These are phyloP conservation scores for Peromyscus maniculatus DNA, from an alignment of 2,113 vertebrate genomes.

Conservation along the genomic window DNA sequence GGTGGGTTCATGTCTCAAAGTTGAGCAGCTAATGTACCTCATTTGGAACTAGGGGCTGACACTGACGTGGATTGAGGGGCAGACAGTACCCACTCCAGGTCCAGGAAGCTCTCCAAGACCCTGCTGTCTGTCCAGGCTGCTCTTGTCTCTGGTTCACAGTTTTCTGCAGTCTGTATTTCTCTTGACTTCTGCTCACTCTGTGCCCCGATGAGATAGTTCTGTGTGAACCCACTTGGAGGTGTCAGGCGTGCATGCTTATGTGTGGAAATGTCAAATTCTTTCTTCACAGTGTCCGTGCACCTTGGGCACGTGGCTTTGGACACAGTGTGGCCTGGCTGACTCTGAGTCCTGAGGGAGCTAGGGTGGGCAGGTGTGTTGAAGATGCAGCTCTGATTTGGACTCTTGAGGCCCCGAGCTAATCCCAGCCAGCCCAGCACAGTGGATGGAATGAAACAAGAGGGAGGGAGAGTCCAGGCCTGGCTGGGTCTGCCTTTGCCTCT, in stretches of 20 bases:
- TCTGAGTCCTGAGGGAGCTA: neutral
- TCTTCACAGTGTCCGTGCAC: no score
- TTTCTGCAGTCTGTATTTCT: neutral
- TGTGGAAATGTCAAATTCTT: neutral
- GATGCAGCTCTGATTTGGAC: neutral
- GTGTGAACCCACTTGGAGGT: no score
- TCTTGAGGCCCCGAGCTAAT: no score
- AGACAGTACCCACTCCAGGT: neutral
- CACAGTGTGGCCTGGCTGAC: neutral
- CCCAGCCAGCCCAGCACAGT: neutral
- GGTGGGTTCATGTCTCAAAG: accelerated
- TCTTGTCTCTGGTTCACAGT: neutral
- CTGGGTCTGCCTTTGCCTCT: neutral
- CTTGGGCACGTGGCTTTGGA: neutral
- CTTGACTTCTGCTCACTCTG: neutral
- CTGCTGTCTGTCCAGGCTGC: neutral
- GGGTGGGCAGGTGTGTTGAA: neutral
- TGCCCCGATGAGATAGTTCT: neutral
- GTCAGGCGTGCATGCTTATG: accelerated
- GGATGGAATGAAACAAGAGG: neutral
- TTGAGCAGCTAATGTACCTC: neutral
- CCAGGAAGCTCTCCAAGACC: neutral
- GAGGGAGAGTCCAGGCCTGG: neutral
- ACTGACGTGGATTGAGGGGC: accelerated
- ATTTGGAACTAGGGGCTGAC: accelerated